These are phyloP conservation scores for Benthosema pterotum DNA, from an alignment of 2,797 vertebrate species.

Conservation along the genomic window DNA sequence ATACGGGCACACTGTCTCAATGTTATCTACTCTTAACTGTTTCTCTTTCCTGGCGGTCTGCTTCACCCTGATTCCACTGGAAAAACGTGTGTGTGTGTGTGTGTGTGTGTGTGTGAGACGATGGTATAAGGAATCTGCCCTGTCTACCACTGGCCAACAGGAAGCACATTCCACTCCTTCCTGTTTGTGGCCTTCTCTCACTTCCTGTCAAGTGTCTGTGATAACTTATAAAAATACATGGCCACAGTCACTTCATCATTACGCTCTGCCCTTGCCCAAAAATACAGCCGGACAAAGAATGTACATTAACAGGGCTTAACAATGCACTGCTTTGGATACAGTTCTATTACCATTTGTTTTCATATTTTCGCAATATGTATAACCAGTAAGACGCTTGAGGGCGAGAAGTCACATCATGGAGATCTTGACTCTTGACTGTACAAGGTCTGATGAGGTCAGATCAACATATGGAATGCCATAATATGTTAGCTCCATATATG, in stretches of 20 bases:
- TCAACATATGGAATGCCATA: too few relatives aligned
- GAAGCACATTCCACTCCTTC: constrained; percentile 86
- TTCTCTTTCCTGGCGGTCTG: constrained; percentile 73
- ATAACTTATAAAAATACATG: constrained; percentile 79
- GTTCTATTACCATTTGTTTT: constrained; percentile 3
- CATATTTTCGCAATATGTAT: not conserved
- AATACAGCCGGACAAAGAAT: constrained; percentile 18
- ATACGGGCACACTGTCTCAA: constrained; percentile 52
- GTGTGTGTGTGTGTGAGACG: constrained; percentile 40
- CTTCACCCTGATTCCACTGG: constrained; percentile 70
- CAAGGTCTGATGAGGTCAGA: too few relatives aligned
- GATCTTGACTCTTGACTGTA: too few relatives aligned
- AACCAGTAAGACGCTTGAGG: not conserved
- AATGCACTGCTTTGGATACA: not conserved
- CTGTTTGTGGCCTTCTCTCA: constrained; percentile 82
- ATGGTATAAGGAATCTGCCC: constrained; percentile 79
- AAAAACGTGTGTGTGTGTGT: constrained; percentile 70
- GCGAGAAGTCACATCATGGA: too few relatives aligned
- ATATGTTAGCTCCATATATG: too few relatives aligned
- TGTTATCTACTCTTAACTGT: constrained; percentile 66
- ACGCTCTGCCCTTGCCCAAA: constrained; percentile 47
- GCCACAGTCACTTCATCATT: constrained; percentile 69
- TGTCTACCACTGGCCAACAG: constrained; percentile 69
- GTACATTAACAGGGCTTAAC: not conserved
- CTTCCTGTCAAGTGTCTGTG: constrained; percentile 82